phyloP scores from a whole-genome alignment of 2,113 vertebrate species.

The Struthio camelus region DNA sequence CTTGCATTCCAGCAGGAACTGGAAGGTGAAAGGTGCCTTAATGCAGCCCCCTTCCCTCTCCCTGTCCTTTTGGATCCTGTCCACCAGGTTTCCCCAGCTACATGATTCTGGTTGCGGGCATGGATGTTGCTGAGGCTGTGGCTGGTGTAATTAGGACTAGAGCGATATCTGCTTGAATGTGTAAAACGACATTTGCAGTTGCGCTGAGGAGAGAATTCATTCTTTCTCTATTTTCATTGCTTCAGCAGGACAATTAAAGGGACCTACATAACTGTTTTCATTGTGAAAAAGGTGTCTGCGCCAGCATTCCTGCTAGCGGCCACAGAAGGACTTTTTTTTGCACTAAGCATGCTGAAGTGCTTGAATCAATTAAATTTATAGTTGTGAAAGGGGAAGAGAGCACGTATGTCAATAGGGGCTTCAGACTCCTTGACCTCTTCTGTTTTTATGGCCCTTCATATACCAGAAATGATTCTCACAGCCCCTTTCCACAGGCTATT shows the following conservation, averaged over 20 bases:
- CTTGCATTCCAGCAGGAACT: neutral
- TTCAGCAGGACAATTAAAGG: neutral
- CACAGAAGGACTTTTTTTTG: neutral
- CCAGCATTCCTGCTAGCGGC: neutral
- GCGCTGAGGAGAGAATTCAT: neutral
- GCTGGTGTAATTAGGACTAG: neutral
- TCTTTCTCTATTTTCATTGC: neutral
- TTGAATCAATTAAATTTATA: neutral
- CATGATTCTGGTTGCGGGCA: neutral
- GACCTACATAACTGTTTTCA: neutral
- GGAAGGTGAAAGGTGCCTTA: neutral
- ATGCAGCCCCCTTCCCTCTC: neutral
- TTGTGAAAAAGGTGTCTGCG: neutral
- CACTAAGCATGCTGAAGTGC: neutral
- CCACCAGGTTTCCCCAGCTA: neutral
- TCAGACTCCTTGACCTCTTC: neutral
- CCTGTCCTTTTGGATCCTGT: neutral
- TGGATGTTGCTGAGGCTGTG: neutral
- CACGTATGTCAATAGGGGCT: neutral
- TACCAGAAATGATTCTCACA: neutral
- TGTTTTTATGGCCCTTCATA: neutral
- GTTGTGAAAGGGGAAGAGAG: neutral
- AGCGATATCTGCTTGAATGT: neutral
- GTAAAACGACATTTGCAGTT: neutral
- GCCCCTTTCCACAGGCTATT: neutral